phyloP scores from a whole-genome alignment of 2,888 invertebrate species.

The Acleris emargana region DNA sequence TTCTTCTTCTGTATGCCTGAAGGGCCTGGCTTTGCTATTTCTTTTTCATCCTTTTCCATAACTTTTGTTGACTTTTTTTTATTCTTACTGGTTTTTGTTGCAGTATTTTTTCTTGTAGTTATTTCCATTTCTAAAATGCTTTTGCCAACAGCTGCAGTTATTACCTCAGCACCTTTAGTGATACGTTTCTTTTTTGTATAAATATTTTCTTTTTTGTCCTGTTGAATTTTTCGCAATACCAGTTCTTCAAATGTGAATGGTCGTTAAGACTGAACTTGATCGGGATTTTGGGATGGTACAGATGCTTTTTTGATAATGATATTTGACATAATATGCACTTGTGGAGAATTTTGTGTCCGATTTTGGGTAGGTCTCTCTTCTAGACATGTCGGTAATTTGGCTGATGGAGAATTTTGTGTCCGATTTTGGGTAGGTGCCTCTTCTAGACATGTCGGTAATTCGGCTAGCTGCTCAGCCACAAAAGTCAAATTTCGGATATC shows the following conservation, averaged over 20 bases:
- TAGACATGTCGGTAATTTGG: too few relatives aligned
- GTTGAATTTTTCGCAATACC: conserved; percentile 1
- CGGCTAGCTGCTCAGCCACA: too few relatives aligned
- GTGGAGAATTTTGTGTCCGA: not conserved
- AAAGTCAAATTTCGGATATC: too few relatives aligned
- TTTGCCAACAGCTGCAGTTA: conserved; percentile 15
- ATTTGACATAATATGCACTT: too few relatives aligned
- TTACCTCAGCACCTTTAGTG: conserved; percentile 32
- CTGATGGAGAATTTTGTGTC: too few relatives aligned
- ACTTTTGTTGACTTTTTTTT: conserved; percentile 15
- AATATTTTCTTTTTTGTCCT: conserved; percentile 9
- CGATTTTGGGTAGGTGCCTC: too few relatives aligned
- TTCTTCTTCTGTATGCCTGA: conserved; percentile 28
- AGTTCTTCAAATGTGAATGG: not conserved
- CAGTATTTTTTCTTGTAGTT: too few relatives aligned
- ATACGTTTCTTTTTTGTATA: conserved; percentile 23
- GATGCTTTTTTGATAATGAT: too few relatives aligned
- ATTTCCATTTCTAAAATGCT: conserved; percentile 9
- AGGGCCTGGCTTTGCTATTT: conserved; percentile 23
- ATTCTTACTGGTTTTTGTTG: not conserved
- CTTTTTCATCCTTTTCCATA: not conserved
- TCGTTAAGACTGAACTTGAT: not conserved
- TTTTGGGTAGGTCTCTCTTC: too few relatives aligned
- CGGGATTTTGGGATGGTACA: not conserved
- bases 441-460: too few relatives aligned